These are phyloP conservation scores for Drosophila athabasca DNA, from an alignment of 1,140 invertebrate genomes.

Conservation along the genomic window DNA sequence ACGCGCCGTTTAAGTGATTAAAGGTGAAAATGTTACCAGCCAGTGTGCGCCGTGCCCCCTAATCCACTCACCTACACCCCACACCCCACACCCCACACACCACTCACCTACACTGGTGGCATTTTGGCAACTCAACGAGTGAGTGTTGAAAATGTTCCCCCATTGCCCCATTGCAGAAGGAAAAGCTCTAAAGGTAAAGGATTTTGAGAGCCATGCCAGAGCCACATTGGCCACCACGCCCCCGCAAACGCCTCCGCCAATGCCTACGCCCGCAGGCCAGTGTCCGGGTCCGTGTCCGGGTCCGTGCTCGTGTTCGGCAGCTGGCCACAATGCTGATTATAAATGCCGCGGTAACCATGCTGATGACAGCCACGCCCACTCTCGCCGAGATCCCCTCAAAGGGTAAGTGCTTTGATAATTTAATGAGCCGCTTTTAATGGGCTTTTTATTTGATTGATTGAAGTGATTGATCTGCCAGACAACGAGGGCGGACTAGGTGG, in stretches of 20 bases:
- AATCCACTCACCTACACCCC: conserved; percentile 1
- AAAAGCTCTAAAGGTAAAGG: conserved; percentile 33
- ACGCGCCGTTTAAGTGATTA: conserved; percentile 79
- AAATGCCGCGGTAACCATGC: conserved; percentile 49
- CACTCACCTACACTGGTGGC: background rate
- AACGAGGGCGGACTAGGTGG: background rate
- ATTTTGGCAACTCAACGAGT: conserved; percentile 40
- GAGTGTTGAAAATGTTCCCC: conserved; percentile 27
- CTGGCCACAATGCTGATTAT: conserved; percentile 56
- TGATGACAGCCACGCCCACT: conserved; percentile 65
- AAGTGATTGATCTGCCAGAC: background rate
- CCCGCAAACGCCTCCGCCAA: conserved; percentile 7
- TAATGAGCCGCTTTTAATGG: conserved; percentile 60
- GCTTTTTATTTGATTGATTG: conserved; percentile 52
- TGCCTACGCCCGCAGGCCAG: conserved; percentile 11
- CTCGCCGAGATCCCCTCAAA: conserved; percentile 73
- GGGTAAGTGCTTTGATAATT: conserved; percentile 80
- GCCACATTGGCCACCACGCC: conserved; percentile 13
- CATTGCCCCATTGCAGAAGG: conserved; percentile 43
- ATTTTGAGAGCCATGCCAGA: conserved; percentile 19
- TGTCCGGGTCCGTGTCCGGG: too few species aligned
- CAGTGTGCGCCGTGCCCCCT: conserved; percentile 4
- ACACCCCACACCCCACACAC: background rate
- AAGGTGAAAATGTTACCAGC: conserved; percentile 67
- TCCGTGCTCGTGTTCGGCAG: conserved; percentile 28